A percentile compares a stretch with the other conserved stretches of the same genome.
phyloP scores from a whole-genome alignment of 2,113 vertebrate species.

The Bungarus multicinctus region DNA sequence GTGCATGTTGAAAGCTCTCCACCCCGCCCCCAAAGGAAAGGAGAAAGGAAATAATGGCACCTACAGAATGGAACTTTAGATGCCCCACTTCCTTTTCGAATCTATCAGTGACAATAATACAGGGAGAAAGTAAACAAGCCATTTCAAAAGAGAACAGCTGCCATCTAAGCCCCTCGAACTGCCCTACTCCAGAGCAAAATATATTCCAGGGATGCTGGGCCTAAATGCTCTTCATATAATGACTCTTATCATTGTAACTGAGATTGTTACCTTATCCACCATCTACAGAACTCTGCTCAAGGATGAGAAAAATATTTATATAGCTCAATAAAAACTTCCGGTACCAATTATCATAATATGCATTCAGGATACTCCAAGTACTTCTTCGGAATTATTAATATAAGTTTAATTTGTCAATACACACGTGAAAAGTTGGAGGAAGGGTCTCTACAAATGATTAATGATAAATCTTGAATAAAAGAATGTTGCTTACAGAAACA shows the following conservation, averaged over 20 bases:
- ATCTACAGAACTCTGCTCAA: not conserved
- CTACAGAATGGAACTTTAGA: conserved; percentile 9
- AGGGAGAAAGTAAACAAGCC: not conserved
- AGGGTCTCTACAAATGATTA: not conserved
- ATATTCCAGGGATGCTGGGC: not conserved
- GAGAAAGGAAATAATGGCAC: not conserved
- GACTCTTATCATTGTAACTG: not conserved
- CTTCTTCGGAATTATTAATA: not conserved
- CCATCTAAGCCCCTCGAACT: not conserved
- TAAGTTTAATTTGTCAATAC: not conserved
- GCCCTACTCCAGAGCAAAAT: not conserved
- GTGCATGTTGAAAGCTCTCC: not conserved
- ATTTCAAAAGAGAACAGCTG: not conserved
- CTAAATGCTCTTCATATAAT: not conserved
- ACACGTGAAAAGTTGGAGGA: not conserved
- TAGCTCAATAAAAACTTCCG: not conserved
- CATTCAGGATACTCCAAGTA: not conserved
- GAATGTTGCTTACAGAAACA: not conserved
- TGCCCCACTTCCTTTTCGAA: not conserved
- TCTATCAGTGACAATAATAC: not conserved
- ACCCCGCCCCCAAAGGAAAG: not conserved
- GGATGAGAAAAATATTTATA: not conserved
- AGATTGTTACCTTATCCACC: not conserved
- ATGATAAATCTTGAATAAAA: not conserved
- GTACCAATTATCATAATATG: not conserved